Conservation (phyloP, 2,113 vertebrate genomes). For the Paramisgurnus dabryanus region DNA sequence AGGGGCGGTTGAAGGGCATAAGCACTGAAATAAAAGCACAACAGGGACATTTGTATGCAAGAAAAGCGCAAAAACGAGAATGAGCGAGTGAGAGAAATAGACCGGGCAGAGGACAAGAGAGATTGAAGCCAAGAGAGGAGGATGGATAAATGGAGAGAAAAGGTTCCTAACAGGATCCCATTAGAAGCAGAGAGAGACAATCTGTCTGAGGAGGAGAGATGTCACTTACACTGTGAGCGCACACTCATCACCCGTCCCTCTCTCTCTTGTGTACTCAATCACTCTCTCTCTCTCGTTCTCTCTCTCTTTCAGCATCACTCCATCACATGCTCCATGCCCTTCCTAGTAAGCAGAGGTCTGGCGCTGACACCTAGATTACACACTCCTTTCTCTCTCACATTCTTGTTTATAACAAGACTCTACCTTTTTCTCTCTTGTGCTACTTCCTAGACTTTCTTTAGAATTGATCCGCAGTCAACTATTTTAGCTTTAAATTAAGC, state of each 20-base stretch:
- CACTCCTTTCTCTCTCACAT: slow-evolving; percentile 55
- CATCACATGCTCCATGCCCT: slow-evolving; percentile 53
- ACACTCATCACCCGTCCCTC: slow-evolving; percentile 73
- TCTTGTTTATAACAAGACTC: slow-evolving; percentile 44
- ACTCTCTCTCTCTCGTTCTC: slow-evolving; percentile 42
- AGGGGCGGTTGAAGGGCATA: slow-evolving; percentile 55
- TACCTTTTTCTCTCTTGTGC: too few species aligned
- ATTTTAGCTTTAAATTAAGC: neutral
- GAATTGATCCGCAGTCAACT: neutral
- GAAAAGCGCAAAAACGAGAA: slow-evolving; percentile 3
- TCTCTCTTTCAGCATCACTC: slow-evolving; percentile 48
- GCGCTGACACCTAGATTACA: slow-evolving; percentile 54
- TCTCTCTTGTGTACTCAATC: slow-evolving; percentile 59
- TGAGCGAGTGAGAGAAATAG: slow-evolving; percentile 16
- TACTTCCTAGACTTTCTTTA: too few species aligned
- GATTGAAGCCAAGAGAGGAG: slow-evolving; percentile 18
- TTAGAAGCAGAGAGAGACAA: slow-evolving; percentile 70
- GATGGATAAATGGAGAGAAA: slow-evolving; percentile 51
- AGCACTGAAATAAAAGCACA: slow-evolving; percentile 55
- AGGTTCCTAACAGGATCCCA: slow-evolving; percentile 65
- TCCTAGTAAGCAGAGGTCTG: slow-evolving; percentile 34
- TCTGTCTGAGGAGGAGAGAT: slow-evolving; percentile 77
- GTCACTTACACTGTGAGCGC: slow-evolving; percentile 74
- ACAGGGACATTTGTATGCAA: slow-evolving; percentile 45
- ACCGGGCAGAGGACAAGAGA: neutral